phyloP scores from a whole-genome alignment of 2,113 vertebrate genomes.

The Fukomys damarensis region DNA sequence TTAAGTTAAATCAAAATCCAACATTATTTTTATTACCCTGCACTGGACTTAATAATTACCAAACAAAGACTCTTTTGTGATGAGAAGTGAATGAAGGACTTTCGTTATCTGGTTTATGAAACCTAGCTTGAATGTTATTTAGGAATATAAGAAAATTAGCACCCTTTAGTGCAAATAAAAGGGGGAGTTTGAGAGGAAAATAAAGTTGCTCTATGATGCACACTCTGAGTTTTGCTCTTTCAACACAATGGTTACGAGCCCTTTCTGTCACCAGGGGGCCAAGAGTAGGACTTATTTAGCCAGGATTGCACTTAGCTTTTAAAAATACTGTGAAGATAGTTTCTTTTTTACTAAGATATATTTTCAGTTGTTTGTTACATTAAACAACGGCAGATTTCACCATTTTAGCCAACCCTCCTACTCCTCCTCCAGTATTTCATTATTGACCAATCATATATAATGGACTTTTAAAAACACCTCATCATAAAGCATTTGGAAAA shows the following conservation, averaged over 20 bases:
- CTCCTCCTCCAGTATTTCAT: conserved; percentile 56
- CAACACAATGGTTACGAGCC: neutral
- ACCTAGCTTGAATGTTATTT: neutral
- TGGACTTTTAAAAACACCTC: conserved; percentile 61
- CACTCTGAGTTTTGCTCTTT: conserved; percentile 37
- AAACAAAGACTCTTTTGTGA: neutral
- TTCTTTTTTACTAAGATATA: conserved; percentile 69
- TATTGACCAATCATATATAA: conserved; percentile 72
- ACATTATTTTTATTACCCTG: neutral
- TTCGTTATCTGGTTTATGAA: neutral
- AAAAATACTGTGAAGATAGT: conserved; percentile 52
- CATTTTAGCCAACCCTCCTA: conserved; percentile 40
- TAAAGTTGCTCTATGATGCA: neutral
- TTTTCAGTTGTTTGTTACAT: conserved; percentile 72
- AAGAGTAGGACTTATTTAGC: neutral
- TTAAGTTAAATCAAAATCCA: neutral
- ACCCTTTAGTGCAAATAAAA: conserved; percentile 1
- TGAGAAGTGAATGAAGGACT: neutral
- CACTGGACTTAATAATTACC: neutral
- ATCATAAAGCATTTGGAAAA: conserved; percentile 69
- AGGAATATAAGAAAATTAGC: conserved; percentile 30
- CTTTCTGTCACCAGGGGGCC: conserved; percentile 28
- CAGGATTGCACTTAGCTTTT: conserved; percentile 28
- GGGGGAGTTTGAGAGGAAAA: neutral
- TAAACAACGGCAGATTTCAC: conserved; percentile 67